These are phyloP conservation scores for Drosophila tripunctata DNA, from an alignment of 2,888 invertebrate genomes.

Conservation along the genomic window DNA sequence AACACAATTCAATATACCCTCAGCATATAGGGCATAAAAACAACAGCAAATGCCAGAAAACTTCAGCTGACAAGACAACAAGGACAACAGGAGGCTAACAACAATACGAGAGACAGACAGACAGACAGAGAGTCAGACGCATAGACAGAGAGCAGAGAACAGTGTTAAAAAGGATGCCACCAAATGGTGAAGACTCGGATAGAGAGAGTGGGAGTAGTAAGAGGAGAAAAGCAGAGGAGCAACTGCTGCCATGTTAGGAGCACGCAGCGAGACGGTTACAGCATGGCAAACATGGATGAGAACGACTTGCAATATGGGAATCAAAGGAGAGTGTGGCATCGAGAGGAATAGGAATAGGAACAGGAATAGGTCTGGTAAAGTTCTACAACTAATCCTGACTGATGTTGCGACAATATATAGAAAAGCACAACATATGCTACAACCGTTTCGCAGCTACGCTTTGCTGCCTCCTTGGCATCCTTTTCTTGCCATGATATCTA, in stretches of 20 bases:
- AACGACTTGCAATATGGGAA: constrained; percentile 41
- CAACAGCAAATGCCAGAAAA: constrained; percentile 57
- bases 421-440: constrained; percentile 71
- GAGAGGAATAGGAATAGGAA: background rate
- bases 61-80: constrained; percentile 71
- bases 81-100: constrained; percentile 67
- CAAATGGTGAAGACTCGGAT: background rate
- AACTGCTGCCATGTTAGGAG: constrained; percentile 63
- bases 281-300: constrained; percentile 72
- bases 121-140: background rate
- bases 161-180: constrained; percentile 10
- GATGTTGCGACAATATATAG: constrained; percentile 76
- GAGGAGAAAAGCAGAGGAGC: constrained; percentile 11
- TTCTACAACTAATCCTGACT: constrained; percentile 76
- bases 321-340: background rate
- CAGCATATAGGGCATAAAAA: constrained; percentile 11
- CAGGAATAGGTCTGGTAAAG: constrained; percentile 56
- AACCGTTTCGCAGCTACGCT: constrained; percentile 70
- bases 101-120: constrained; percentile 19
- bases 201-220: constrained; percentile 15
- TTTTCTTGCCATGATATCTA: background rate
- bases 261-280: constrained; percentile 72
- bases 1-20: constrained; percentile 27
- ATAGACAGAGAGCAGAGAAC: background rate
- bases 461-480: constrained; percentile 54